phyloP scores from a whole-genome alignment of 1,140 invertebrate species.

The Macrobrachium rosenbergii region DNA sequence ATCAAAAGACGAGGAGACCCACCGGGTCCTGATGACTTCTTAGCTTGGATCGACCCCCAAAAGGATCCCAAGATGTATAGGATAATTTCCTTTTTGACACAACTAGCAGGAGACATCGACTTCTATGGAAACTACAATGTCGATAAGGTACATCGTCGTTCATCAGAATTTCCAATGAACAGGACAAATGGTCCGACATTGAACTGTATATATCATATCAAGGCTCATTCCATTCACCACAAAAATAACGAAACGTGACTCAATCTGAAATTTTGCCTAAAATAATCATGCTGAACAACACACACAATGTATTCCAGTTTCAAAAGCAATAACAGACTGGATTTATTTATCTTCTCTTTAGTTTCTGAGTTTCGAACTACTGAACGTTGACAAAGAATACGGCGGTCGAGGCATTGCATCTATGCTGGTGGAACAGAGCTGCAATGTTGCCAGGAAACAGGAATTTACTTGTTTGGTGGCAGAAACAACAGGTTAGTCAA shows the following conservation, averaged over 20 bases:
- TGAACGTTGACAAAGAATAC: slow-evolving; percentile 65
- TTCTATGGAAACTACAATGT: slow-evolving; percentile 63
- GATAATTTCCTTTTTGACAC: slow-evolving; percentile 64
- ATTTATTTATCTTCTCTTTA: background rate
- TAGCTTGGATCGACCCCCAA: slow-evolving; percentile 63
- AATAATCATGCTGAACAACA: too few species aligned
- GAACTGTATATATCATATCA: too few species aligned
- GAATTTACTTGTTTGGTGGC: slow-evolving; percentile 60
- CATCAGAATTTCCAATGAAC: too few species aligned
- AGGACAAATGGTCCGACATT: too few species aligned
- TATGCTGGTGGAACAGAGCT: slow-evolving; percentile 64
- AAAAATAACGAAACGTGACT: too few species aligned
- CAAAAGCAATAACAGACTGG: background rate
- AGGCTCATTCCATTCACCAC: too few species aligned
- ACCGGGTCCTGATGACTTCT: slow-evolving; percentile 63
- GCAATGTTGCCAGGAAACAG: slow-evolving; percentile 45
- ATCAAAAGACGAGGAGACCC: slow-evolving; percentile 56
- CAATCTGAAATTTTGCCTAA: too few species aligned
- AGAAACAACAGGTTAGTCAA: slow-evolving; percentile 62
- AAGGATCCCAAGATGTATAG: slow-evolving; percentile 65
- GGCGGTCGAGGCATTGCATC: slow-evolving; percentile 64
- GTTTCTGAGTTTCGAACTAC: slow-evolving; percentile 62
- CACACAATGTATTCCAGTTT: background rate
- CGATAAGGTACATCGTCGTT: slow-evolving; percentile 44
- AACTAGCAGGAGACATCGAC: slow-evolving; percentile 61